phyloP scores from a whole-genome alignment of 2,888 invertebrate species.

The Pristionchus maxplancki region DNA sequence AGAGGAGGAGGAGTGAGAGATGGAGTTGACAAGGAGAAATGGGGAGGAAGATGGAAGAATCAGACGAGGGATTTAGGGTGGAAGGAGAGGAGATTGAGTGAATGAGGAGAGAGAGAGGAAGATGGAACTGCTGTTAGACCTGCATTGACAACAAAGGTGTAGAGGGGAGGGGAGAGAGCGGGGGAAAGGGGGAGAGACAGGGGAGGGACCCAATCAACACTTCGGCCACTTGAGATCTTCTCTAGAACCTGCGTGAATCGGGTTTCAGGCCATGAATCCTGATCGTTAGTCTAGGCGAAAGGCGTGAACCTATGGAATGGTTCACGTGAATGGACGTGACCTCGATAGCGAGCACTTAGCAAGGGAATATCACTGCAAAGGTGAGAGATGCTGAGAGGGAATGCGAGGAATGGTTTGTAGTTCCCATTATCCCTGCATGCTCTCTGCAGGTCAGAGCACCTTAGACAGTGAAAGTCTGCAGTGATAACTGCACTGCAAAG shows the following conservation, averaged over 20 bases:
- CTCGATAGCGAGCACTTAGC: not conserved
- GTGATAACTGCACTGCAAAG: too few relatives aligned
- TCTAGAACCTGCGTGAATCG: not conserved
- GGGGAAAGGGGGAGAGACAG: not conserved
- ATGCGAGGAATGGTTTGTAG: too few relatives aligned
- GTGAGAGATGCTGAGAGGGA: not conserved
- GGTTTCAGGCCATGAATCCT: too few relatives aligned
- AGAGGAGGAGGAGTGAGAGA: not conserved
- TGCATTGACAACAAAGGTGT: not conserved
- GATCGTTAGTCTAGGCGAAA: not conserved
- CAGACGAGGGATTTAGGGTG: not conserved
- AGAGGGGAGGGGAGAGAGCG: not conserved
- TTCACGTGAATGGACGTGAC: slow-evolving; percentile 12
- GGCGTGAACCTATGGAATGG: not conserved
- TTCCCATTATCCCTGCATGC: too few relatives aligned
- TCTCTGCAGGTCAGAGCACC: too few relatives aligned
- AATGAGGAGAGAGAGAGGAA: slow-evolving; percentile 8
- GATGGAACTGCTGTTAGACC: not conserved
- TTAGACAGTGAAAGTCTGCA: not conserved
- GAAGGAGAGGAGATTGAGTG: not conserved
- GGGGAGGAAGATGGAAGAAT: slow-evolving; percentile 32
- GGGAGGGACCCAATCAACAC: not conserved
- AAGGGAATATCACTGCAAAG: not conserved
- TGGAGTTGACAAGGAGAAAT: not conserved
- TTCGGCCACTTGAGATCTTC: not conserved